Evolutionary conservation across 2,113 vertebrate genomes (phyloP), one percentile per base, ranked within the genome.

Genomic region (Porphyrio hochstetteri): DNA sequence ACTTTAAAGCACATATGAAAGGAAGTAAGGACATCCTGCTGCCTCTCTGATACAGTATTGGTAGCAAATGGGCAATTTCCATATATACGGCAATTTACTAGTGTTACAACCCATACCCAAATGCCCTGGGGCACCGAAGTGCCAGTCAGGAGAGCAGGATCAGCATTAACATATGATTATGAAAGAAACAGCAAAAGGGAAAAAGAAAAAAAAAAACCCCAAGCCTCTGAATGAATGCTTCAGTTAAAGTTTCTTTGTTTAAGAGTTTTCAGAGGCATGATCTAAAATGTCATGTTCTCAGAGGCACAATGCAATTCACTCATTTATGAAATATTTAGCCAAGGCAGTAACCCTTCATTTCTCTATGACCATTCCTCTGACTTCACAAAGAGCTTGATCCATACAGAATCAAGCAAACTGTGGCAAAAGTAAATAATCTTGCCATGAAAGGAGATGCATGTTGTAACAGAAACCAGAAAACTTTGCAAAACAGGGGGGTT

Each of bases 21-120:
- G 56, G 57, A 88, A 88, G 65, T n/a, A 69, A 90, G 53, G 61
- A 79, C 82, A 80, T 90, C 92, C 92, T 94, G 88, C 81, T 93
- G 93, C 77, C 83, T 92, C 69, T 86, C 56, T 95, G 86, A 91
- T 92, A n/a, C 9, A 42, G 48, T 75, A 84, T 48, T 89, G 80
- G 77, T 92, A 25, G 82, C 79, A 96, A 96, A 92, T 71, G 60
- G 82, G 86, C 77, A 86, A 94, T 94, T 95, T 88, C 80, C 69
- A 75, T 60, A 53, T 48, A 74, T 82, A 79, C 83, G 90, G 68
- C 64, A 96, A 95, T 93, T 96, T 88, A 60, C 33, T 48, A 29
- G 36, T 79, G 80, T 75, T 93, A 90, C 82, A 95, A 63, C 38
- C 60, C 52, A 60, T 60, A 68, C 18, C 38, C 85, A 93, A 80